A percentile compares a stretch with the other conserved stretches of the same genome.
Evolutionary conservation across 1,140 invertebrate species (phyloP).

Genomic region (Armadillidium nasatum): DNA sequence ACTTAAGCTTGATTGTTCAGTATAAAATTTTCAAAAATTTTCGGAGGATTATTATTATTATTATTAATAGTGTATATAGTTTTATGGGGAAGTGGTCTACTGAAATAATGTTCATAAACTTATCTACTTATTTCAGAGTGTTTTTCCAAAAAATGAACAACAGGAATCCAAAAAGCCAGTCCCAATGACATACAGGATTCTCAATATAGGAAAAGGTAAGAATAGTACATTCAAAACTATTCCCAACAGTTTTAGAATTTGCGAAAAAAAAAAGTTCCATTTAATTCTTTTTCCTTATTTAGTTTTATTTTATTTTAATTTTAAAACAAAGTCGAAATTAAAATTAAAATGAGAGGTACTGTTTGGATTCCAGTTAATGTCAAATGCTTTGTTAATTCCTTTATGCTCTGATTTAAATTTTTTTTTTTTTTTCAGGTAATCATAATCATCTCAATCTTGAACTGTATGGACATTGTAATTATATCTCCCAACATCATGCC

Average conservation of each 20-base stretch:
- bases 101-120: neutral
- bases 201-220: constrained; percentile 66
- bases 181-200: constrained; percentile 67
- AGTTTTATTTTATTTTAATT: too few relatives aligned
- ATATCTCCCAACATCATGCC: constrained; percentile 74
- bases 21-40: too few relatives aligned
- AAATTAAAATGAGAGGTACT: too few relatives aligned
- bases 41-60: too few relatives aligned
- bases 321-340: too few relatives aligned
- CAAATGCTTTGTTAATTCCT: neutral
- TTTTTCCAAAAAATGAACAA: constrained; percentile 49
- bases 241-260: neutral
- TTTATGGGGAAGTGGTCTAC: too few relatives aligned
- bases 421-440: constrained; percentile 31
- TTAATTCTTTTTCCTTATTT: too few relatives aligned
- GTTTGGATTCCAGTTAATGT: neutral
- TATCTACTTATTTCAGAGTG: neutral
- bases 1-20: too few relatives aligned
- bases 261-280: too few relatives aligned
- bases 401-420: neutral
- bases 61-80: too few relatives aligned
- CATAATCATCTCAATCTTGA: constrained; percentile 42
- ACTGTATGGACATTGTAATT: constrained; percentile 64
- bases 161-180: constrained; percentile 49
- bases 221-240: too few relatives aligned